A percentile compares a stretch with the other conserved stretches of the same genome.
These are phyloP conservation scores for Ranitomeya variabilis DNA, from an alignment of 2,113 vertebrate genomes.

Conservation along the genomic window DNA sequence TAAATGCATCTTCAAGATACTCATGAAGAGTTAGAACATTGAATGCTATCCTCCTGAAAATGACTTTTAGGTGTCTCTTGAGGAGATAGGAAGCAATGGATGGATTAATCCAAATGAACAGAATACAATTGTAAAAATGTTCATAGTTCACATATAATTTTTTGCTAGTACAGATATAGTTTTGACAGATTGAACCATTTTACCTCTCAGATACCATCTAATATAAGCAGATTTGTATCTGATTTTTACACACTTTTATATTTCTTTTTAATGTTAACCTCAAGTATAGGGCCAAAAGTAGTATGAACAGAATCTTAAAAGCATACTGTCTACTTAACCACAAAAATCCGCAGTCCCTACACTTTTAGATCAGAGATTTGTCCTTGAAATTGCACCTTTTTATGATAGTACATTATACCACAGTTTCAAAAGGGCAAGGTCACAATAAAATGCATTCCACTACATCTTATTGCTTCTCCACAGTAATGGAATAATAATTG, in stretches of 20 bases:
- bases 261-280: not conserved
- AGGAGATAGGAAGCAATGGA: too few species aligned
- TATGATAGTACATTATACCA: constrained; percentile 22
- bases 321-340: not conserved
- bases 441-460: constrained; percentile 55
- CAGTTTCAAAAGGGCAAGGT: constrained; percentile 53
- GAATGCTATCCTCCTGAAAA: too few species aligned
- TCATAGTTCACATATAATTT: too few species aligned
- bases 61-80: too few species aligned
- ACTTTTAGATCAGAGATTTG: constrained; percentile 19
- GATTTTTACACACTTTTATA: not conserved
- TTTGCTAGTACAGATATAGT: too few species aligned
- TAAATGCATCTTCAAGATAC: too few species aligned
- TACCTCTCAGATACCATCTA: too few species aligned
- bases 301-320: not conserved
- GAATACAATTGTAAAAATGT: too few species aligned
- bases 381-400: constrained; percentile 38
- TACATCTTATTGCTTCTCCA: constrained; percentile 40
- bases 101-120: too few species aligned
- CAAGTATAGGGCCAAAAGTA: not conserved
- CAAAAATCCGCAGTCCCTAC: not conserved
- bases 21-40: too few species aligned
- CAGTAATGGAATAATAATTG: constrained; percentile 59
- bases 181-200: too few species aligned
- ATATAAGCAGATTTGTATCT: not conserved